phyloP scores from a whole-genome alignment of 2,888 invertebrate species.

The Rhynchonema sp. region DNA sequence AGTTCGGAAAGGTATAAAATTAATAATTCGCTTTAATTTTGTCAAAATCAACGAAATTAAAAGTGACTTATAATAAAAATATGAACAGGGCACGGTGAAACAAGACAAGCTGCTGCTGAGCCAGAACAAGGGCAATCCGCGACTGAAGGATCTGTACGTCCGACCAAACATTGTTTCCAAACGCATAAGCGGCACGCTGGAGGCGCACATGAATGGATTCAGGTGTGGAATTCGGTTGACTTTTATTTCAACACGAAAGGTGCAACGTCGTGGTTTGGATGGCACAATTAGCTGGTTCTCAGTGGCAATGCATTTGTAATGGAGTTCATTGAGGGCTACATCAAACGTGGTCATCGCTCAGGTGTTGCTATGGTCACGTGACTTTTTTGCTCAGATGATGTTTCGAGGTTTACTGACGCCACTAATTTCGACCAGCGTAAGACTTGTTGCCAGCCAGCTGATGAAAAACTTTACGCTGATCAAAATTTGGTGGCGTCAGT shows the following conservation, averaged over 20 bases:
- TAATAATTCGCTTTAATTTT: too few relatives aligned
- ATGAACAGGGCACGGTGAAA: constrained; percentile 57
- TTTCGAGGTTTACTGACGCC: too few relatives aligned
- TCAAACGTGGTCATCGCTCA: too few relatives aligned
- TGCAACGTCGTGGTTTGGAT: not conserved
- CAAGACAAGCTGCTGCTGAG: constrained; percentile 85
- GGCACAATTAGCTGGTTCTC: not conserved
- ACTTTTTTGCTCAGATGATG: too few relatives aligned
- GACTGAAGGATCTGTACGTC: constrained; percentile 51
- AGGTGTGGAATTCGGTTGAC: not conserved
- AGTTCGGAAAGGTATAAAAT: too few relatives aligned
- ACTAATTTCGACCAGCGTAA: too few relatives aligned
- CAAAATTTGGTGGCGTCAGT: not conserved
- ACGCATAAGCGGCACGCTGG: constrained; percentile 45
- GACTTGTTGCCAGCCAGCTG: too few relatives aligned
- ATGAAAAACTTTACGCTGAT: not conserved
- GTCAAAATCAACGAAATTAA: too few relatives aligned
- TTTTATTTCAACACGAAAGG: not conserved
- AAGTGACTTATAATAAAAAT: not conserved
- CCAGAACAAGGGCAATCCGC: constrained; percentile 93
- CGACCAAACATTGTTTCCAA: constrained; percentile 89
- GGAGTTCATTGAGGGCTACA: too few relatives aligned
- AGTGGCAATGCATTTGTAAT: not conserved
- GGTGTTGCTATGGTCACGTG: too few relatives aligned
- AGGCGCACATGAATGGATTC: constrained; percentile 77